Percentiles rank a stretch among this genome's conserved stretches.
Evolutionary conservation across 2,113 vertebrate genomes (phyloP).

Genomic region (Ia io): DNA sequence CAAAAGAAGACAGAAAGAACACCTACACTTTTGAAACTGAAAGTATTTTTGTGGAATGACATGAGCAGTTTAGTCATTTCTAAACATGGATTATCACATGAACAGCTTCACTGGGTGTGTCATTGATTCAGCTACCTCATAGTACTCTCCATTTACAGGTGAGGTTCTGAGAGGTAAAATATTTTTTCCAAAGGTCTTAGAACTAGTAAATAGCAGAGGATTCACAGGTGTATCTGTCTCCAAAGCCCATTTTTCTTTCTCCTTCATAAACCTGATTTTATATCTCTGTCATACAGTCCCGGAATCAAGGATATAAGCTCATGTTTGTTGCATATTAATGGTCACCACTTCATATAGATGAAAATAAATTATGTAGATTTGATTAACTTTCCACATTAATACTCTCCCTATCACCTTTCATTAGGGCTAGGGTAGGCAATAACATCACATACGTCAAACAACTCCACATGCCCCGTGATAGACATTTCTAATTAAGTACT

Average conservation of each 20-base stretch:
- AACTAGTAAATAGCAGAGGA: neutral
- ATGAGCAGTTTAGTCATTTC: neutral
- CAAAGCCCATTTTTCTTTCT: neutral
- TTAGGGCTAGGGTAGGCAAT: rapidly evolving
- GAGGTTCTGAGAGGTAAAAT: neutral
- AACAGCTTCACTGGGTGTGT: neutral
- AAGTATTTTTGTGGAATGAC: neutral
- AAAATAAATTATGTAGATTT: neutral
- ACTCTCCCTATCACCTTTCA: neutral
- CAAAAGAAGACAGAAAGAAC: no score
- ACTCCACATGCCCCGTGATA: neutral
- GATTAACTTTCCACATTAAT: neutral
- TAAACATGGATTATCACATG: no score
- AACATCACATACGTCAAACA: neutral
- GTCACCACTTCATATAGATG: neutral
- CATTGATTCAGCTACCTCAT: neutral
- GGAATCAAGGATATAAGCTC: neutral
- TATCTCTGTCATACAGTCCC: neutral
- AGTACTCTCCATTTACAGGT: neutral
- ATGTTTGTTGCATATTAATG: neutral
- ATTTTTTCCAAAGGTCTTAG: neutral
- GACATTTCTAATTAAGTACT: neutral
- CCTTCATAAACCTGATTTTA: neutral
- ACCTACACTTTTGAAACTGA: neutral
- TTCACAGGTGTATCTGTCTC: neutral